Evolutionary conservation across 2,113 vertebrate species (phyloP).

Genomic region (Corvus cornix): DNA sequence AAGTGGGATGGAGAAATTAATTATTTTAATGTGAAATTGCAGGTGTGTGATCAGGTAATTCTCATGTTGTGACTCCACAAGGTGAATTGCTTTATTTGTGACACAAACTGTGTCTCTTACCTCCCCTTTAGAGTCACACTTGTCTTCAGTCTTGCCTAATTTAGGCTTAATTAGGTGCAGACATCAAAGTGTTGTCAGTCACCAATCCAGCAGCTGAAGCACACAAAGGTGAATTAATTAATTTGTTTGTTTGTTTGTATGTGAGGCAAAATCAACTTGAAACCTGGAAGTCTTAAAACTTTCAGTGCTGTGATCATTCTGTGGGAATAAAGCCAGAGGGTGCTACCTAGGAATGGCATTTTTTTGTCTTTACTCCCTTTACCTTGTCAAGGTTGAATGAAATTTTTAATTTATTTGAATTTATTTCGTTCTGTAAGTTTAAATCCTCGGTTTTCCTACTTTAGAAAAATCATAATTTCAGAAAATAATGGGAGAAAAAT

Average conservation of each 20-base stretch:
- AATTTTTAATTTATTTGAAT: not conserved
- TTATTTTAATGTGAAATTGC: not conserved
- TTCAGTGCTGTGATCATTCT: not conserved
- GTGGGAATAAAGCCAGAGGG: not conserved
- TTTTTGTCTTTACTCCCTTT: not conserved
- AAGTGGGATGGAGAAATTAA: not conserved
- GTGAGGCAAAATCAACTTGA: not conserved
- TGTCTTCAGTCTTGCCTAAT: not conserved
- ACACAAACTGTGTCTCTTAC: not conserved
- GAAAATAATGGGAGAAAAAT: constrained; percentile 24
- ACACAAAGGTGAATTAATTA: not conserved
- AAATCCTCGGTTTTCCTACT: not conserved
- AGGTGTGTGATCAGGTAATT: not conserved
- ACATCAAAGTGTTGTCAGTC: not conserved
- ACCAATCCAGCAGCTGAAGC: not conserved
- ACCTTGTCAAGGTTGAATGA: not conserved
- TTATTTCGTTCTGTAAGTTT: not conserved
- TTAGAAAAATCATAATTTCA: not conserved
- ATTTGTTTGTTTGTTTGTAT: not conserved
- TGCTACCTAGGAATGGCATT: not conserved
- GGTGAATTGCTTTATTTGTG: not conserved
- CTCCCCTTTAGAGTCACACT: not conserved
- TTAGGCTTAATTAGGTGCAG: not conserved
- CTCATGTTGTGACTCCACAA: not conserved
- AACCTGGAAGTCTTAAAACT: not conserved